Evolutionary conservation across 2,797 vertebrate genomes (phyloP), one percentile per base, ranked within the genome.

Genomic region (Manis pentadactyla): DNA sequence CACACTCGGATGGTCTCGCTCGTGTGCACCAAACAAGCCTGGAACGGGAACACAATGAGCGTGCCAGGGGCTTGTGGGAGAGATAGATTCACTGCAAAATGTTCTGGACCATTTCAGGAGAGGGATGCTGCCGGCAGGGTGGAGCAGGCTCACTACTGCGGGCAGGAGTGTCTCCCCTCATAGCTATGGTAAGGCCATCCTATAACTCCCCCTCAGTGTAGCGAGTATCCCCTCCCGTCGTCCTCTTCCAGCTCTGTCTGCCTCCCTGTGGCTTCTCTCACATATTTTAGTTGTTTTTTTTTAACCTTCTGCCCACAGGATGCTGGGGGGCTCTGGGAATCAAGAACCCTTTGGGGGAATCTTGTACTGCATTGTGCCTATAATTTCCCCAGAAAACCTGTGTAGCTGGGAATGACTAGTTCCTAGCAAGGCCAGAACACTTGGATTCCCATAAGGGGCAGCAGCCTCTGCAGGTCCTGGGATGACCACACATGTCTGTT

Each of bases 11-110:
- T 98, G 1, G 99, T 99, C 98, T 99, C 99, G 0, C 97, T 97
- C 0, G 99, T 99, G 98, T 99, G 99, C 93, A 99, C 99, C 95
- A 99, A 96, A 95, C 99, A 99, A 0, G 99, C 99, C 99, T 99
- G 94, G 18, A 93, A 87, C 0, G 46, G 53, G 29, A 55, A 77
- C 79, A 64, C 0, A 1, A 10, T 23, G 34, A 77, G 29, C 0
- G 3, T 71, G 42, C 1, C 31, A 59, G 69, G 42, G 69, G 55
- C 4, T 53, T 2, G 0, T 10, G 27, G 79, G 85, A 92, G 84
- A 57, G 42, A 39, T 46, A n/a, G n/a, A 42, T 9, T 34, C 7
- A 14, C 0, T 0, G 1, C 3, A 5, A 3, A 10, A 37, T 2
- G 5, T 63, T 69, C 75, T 2, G 2, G 71, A 55, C 66, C 19